phyloP scores from a whole-genome alignment of 2,113 vertebrate species.

The Proterorhinus semilunaris region DNA sequence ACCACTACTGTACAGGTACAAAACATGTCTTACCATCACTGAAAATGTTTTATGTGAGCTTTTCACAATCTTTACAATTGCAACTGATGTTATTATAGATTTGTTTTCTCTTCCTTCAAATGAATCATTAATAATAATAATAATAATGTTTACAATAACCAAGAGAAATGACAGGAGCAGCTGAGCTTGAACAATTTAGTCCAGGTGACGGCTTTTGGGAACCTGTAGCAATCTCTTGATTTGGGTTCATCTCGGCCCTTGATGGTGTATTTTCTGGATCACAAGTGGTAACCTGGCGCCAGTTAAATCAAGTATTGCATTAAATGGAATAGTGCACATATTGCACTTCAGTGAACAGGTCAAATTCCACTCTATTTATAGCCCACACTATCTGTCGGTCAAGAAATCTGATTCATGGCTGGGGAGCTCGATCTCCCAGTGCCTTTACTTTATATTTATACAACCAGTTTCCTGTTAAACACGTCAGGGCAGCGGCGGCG shows the following conservation, averaged over 20 bases:
- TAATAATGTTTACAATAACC: no score
- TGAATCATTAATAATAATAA: background rate
- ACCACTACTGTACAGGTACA: no score
- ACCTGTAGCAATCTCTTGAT: no score
- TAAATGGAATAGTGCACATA: slow-evolving; percentile 3
- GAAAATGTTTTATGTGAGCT: background rate
- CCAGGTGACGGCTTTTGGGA: no score
- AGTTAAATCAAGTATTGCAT: slow-evolving; percentile 1
- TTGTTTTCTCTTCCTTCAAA: background rate
- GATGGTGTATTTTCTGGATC: background rate
- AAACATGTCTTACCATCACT: background rate
- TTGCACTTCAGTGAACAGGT: background rate
- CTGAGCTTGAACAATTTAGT: no score
- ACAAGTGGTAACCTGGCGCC: slow-evolving; percentile 1
- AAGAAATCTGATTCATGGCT: slow-evolving; percentile 10
- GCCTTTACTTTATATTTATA: slow-evolving; percentile 4
- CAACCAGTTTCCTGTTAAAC: background rate
- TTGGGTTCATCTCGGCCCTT: no score
- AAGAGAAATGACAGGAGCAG: no score
- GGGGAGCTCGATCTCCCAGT: background rate
- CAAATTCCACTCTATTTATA: slow-evolving; percentile 9
- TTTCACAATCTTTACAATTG: no score
- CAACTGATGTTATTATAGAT: no score
- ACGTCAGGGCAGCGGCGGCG: background rate
- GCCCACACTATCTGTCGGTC: slow-evolving; percentile 3